Evolutionary conservation across 53 echinoderm and acorn worm species (phyloP), one percentile per base, ranked within the genome.

Genomic region (Astropecten irregularis): DNA sequence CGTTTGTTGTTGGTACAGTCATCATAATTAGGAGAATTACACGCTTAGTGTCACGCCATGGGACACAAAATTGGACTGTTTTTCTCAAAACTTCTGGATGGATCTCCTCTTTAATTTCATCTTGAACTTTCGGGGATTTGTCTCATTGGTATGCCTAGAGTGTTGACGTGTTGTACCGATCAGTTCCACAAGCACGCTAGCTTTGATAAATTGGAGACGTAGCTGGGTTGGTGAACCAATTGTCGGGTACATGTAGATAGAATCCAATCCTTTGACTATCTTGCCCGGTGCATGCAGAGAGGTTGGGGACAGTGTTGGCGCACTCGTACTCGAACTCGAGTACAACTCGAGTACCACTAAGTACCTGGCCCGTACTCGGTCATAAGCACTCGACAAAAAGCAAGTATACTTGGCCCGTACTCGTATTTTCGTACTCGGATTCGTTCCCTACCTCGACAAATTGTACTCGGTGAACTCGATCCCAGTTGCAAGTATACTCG

Each of bases 211-310:
- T 64, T 64, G 64, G 34, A 35, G 35, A 64, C 64, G 2, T 33
- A 64, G 64, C 64, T 1, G 64, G 64, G 64, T 36, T 36, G 60
- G 7, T 60, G 60, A 28, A 60, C 60, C 60, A 60, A 28, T 60
- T 60, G 60, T 60, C 60, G n/a, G n/a, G n/a, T 11, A 42, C 26
- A 28, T 30, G 26, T 28, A 64, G 64, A 64, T 34, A 36, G 15
- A 64, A 64, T 64, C 34, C 35, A 34, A n/a, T 64, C 64, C 64
- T 35, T 64, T 64, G 15, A 42, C 42, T 42, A 42, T 42, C 42
- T 42, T 42, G 42, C 42, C 42, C 42, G 42, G 42, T 42, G 42
- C n/a, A n/a, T n/a, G n/a, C 42, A 42, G 11, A 42, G 42, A 42
- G 42, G 42, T 42, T 42, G 42, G 42, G 42, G 42, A 42, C 6